These are phyloP conservation scores for Acanthiza pusilla DNA, from an alignment of 2,797 vertebrate species.

Conservation along the genomic window DNA sequence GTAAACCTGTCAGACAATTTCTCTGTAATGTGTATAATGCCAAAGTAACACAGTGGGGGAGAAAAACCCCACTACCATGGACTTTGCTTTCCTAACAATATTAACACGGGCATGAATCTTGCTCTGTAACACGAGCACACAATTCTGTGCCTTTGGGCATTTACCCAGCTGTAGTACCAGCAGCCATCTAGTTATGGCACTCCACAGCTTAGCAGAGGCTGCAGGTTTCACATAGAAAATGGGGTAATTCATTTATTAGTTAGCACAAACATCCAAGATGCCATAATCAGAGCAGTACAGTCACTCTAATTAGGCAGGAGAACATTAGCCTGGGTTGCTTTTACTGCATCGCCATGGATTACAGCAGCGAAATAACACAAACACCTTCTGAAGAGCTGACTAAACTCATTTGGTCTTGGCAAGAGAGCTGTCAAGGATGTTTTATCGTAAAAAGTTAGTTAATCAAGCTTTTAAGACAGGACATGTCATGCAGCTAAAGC, in stretches of 20 bases:
- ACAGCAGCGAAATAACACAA: background rate
- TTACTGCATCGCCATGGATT: background rate
- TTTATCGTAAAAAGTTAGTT: background rate
- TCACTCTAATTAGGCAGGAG: background rate
- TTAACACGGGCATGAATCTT: background rate
- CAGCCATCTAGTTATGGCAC: background rate
- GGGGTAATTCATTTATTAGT: background rate
- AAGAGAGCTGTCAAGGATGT: background rate
- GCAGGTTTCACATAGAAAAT: background rate
- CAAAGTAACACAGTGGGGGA: background rate
- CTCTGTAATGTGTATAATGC: background rate
- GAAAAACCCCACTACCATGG: fast-evolving
- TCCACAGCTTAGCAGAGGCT: background rate
- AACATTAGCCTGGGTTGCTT: background rate
- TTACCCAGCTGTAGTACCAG: background rate
- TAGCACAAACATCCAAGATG: background rate
- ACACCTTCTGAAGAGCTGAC: conserved; percentile 33
- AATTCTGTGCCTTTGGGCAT: background rate
- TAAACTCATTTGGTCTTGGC: background rate
- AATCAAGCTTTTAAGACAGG: conserved; percentile 12
- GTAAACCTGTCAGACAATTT: background rate
- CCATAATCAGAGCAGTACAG: background rate
- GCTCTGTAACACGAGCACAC: background rate
- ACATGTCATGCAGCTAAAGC: background rate
- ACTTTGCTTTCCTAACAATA: background rate